Evolutionary conservation across 2,888 invertebrate genomes (phyloP).

Genomic region (Parthenolecanium corni): DNA sequence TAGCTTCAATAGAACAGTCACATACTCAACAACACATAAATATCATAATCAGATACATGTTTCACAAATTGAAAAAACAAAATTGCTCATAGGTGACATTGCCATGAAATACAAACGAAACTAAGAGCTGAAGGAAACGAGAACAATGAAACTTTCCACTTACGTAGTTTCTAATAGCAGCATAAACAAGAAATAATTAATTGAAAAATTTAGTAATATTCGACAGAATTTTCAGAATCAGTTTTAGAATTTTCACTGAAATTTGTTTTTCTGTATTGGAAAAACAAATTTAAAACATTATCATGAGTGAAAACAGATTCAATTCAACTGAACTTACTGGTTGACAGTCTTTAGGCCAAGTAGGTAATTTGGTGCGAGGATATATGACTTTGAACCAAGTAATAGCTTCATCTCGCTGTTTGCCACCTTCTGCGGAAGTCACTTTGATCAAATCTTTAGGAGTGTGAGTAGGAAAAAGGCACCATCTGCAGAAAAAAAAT

Average conservation of each 20-base stretch:
- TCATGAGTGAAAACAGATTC: neutral
- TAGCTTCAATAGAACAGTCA: neutral
- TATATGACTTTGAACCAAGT: slow-evolving; percentile 96
- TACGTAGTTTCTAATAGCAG: neutral
- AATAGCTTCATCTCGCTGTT: slow-evolving; percentile 94
- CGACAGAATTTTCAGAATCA: too few relatives aligned
- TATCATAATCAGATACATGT: neutral
- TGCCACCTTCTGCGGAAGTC: slow-evolving; percentile 81
- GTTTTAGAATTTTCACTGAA: neutral
- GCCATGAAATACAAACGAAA: neutral
- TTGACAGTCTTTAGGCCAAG: slow-evolving; percentile 84
- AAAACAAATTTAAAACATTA: neutral
- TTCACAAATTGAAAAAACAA: neutral
- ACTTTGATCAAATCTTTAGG: slow-evolving; percentile 93
- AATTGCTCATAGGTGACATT: neutral
- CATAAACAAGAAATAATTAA: too few relatives aligned
- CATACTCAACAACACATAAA: neutral
- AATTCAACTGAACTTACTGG: slow-evolving; percentile 48
- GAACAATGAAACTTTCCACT: neutral
- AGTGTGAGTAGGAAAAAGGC: slow-evolving; percentile 92
- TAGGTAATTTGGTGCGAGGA: slow-evolving; percentile 73
- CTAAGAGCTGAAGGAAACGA: neutral
- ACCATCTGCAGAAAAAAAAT: slow-evolving; percentile 58
- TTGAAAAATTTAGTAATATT: too few relatives aligned
- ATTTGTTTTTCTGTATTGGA: neutral